Base-by-base conservation (phyloP, 2,888 invertebrate species). In the Panzeria rudis region DNA sequence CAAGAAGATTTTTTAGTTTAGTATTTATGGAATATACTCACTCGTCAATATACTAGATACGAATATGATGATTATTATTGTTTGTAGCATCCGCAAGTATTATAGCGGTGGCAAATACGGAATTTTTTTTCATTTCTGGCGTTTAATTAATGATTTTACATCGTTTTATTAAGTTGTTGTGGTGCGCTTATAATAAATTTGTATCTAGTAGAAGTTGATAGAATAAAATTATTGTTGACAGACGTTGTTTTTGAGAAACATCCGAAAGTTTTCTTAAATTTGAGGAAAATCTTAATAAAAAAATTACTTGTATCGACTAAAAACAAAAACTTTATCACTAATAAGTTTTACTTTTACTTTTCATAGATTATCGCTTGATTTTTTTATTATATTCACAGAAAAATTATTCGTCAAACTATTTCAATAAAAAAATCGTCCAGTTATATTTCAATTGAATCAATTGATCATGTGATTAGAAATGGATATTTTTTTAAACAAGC, bases 101-200 rank as follows among this genome's bases (percentile, higher is more conserved):
- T 44, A 4, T 0, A 7, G 20, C 32, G 29, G 15, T 56, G 17
- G 38, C 29, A 29, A 71, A n/a, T 5, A 52, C 20, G 35, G 17
- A 52, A 15, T 64, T 64, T 59, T 1, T 25, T 11, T 68, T 75
- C 52, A 81, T 68, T 81, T 59, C 1, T 69, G 75, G 29, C 73
- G 15, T 54, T 75, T 75, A 61, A 81, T 81, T 73, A 68, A 75
- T 68, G 68, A 61, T 61, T 61, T 68, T 73, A 72, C 20, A 73
- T 50, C 5, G n/a, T 62, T 71, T 61, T 71, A 41, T 69, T 78
- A 41, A 20, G 61, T 62, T 13, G 11, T 68, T 54, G 32, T 50
- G 25, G 11, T 20, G 17, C 50, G 47, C 69, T 68, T n/a, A 23
- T 17, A 68, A 69, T 69, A 23, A 38, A 59, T 69, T 59, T 38